Evolutionary conservation across 2,888 invertebrate species (phyloP), one percentile per base, ranked within the genome.

Genomic region (Anorthoa munda): DNA sequence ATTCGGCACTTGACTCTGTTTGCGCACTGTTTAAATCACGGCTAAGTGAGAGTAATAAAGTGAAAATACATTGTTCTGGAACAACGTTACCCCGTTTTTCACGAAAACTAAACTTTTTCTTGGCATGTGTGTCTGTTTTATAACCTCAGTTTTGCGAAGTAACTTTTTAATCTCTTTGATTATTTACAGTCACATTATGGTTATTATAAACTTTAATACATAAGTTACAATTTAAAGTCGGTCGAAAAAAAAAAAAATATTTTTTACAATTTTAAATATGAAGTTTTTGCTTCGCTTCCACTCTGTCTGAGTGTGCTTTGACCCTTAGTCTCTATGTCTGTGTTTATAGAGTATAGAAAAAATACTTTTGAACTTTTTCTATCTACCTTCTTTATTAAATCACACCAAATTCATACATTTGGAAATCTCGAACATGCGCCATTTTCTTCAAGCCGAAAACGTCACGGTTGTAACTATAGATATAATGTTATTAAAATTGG

Each of bases 11-110:
- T 81, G 83, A 70, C 83, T 70, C 60, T 17, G 39, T 74, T 79
- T 65, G n/a, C n/a, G 61, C 64, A 65, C 59, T 60, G 46, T 55
- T 70, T 83, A 82, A 82, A 59, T 81, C 83, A 83, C 45, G 11
- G 5, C 17, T 59, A 74, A n/a, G n/a, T n/a, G n/a, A n/a, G n/a
- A 23, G 26, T 21, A 56, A 50, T 78, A 53, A 78, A 73, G 55
- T 46, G 59, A 69, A 72, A 78, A 79, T 64, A 68, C 60, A 50
- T 60, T 50, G 75, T 77, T 61, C 13, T 0, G 21, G 18, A 60
- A 68, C 39, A 26, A 0, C 45, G 39, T n/a, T 55, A 39, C 15
- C n/a, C 17, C 39, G 53, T 58, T 61, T 48, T 21, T 53, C 56
- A 17, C 45, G n/a, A 4, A 17, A 56, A 18, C 12, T 17, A 12